phyloP scores from a whole-genome alignment of 2,797 vertebrate genomes.

The Strix occidentalis region DNA sequence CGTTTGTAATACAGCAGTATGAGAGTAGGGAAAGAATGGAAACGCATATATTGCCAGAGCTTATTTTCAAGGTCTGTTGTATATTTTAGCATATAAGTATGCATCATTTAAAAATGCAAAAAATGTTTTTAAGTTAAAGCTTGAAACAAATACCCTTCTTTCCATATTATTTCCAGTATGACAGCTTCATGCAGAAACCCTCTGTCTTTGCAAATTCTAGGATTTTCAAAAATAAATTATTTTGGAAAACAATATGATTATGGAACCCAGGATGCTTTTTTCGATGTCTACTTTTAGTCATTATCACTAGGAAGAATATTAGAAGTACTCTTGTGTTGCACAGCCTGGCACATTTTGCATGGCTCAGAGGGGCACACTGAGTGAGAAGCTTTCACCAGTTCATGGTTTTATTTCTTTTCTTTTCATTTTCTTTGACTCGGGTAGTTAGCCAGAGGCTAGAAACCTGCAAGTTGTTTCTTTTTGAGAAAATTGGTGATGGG shows the following conservation, averaged over 20 bases:
- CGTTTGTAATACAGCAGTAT: background rate
- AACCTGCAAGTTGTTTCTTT: background rate
- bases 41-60: background rate
- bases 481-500: background rate
- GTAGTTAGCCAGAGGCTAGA: background rate
- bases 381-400: background rate
- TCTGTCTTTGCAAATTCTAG: background rate
- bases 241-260: background rate
- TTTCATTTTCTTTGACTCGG: background rate
- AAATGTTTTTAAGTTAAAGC: background rate
- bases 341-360: background rate
- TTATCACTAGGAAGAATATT: background rate
- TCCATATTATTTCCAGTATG: background rate
- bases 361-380: background rate
- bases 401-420: background rate
- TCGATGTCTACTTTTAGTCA: background rate
- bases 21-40: background rate
- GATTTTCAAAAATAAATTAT: background rate
- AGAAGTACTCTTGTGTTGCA: background rate
- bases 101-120: background rate
- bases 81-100: background rate
- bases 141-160: background rate
- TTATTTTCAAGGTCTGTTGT: background rate
- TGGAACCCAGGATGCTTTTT: background rate
- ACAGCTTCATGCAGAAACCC: background rate